Conservation (phyloP, 1,140 invertebrate species). For the Polypedilum pembai region DNA sequence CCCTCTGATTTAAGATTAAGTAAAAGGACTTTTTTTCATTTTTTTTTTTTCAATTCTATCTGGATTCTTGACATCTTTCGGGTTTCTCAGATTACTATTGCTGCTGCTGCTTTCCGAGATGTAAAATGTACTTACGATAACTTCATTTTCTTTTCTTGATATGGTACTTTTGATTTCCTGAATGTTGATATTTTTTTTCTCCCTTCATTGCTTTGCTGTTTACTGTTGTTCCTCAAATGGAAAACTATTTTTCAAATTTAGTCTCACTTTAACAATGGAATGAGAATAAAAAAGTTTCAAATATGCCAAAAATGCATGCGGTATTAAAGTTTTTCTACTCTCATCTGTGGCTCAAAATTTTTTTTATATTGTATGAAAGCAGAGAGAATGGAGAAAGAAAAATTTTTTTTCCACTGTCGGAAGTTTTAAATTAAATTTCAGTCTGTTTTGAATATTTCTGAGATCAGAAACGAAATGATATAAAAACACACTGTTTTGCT, state of each 20-base stretch:
- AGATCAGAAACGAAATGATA: neutral
- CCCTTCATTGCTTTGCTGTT: neutral
- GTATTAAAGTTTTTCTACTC: constrained; percentile 4
- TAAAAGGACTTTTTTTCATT: neutral
- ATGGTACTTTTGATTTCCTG: neutral
- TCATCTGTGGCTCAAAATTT: constrained; percentile 1
- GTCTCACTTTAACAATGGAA: neutral
- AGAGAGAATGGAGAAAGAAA: neutral
- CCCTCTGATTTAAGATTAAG: neutral
- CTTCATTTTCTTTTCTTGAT: neutral
- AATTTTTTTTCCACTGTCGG: neutral
- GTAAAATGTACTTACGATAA: constrained; percentile 13
- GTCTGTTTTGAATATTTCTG: constrained; percentile 6
- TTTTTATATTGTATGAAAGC: neutral
- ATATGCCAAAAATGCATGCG: constrained; percentile 8
- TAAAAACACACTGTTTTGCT: neutral
- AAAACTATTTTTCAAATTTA: neutral
- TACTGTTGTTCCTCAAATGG: neutral
- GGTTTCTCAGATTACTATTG: neutral
- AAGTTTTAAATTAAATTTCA: constrained; percentile 27
- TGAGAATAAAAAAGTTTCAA: neutral
- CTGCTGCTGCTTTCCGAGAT: neutral
- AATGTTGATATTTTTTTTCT: neutral
- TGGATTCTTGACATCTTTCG: neutral
- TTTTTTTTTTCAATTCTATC: neutral